Base-by-base conservation (phyloP, 2,797 vertebrate genomes). In the Myotis daubentonii region DNA sequence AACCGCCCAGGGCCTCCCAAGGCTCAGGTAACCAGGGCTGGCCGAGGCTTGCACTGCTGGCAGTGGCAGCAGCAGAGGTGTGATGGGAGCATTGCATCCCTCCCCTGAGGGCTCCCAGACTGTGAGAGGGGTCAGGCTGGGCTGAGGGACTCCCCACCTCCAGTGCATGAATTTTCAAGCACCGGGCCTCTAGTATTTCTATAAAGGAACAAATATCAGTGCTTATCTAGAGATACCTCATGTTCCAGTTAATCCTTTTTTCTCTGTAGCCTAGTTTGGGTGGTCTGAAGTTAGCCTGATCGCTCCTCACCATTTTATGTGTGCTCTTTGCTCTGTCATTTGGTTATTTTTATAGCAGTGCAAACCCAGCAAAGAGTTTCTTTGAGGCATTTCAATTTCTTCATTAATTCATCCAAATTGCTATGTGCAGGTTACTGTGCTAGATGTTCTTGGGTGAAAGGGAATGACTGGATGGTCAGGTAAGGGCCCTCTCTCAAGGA, bases 311-410 rank as follows among this genome's bases (percentile, higher is more conserved):
- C 22, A 55, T 88, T 81, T 88, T 60, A 38, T 93, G 79, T 10
- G 10, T 71, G 12, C 55, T 82, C 19, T 65, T 81, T 47, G n/a
- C 41, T 76, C 44, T 86, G 74, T 53, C 44, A 94, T 87, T 91
- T 92, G 9, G 16, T 91, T 89, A 36, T 80, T 33, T 86, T 51
- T 87, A 44, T 25, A 83, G 30, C 36, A 55, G 38, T 80, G 66
- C 22, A 86, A 88, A 94, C 70, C 16, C 17, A 92, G 5, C 20
- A 8, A 85, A 87, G 13, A 85, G 72, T 91, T 55, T 68, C 75
- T 93, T 83, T 30, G 38, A 92, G 68, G 22, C n/a, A 55, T 83
- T 95, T 85, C 6, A 92, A 13, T 87, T 84, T 22, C 5, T 53
- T 95, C 47, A 76, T 55, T 94, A 87, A 16, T 83, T 91, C 8